Percentiles rank a stretch among this genome's conserved stretches.
These are phyloP conservation scores for Beroe forskalii DNA, from an alignment of 37 sponge, comb jelly and placozoan species.

Conservation along the genomic window DNA sequence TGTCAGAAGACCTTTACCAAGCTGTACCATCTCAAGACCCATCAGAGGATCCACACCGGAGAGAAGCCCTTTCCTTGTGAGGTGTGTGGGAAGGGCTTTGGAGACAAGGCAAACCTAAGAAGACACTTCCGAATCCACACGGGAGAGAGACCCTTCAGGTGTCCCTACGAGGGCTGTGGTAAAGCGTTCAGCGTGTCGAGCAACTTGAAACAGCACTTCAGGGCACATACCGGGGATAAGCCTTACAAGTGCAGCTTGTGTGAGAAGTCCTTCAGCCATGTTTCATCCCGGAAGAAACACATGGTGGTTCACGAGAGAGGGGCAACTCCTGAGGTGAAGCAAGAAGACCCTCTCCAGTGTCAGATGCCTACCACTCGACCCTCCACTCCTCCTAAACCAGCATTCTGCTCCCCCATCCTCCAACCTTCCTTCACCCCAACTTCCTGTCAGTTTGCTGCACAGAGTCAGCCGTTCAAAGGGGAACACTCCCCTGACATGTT, in stretches of 20 bases:
- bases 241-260: constrained; percentile 3
- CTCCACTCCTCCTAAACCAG: too few relatives aligned
- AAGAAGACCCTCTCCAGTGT: too few relatives aligned
- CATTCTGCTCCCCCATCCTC: too few relatives aligned
- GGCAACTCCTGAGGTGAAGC: too few relatives aligned
- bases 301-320: not conserved
- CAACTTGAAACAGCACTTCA: constrained; percentile 58
- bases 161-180: constrained; percentile 10
- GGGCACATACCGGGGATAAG: constrained; percentile 61
- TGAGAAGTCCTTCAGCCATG: constrained; percentile 47
- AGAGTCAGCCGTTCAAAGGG: not conserved
- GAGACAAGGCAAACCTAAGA: constrained; percentile 35
- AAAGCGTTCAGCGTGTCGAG: constrained; percentile 56
- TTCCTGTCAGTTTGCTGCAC: not conserved
- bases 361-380: too few relatives aligned
- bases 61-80: constrained; percentile 15
- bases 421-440: not conserved
- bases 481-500: not conserved
- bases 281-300: constrained; percentile 8
- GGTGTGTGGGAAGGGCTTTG: constrained; percentile 11
- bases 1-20: constrained; percentile 35
- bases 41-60: constrained; percentile 39
- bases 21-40: constrained; percentile 40
- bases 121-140: constrained; percentile 60
- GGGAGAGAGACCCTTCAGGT: constrained; percentile 37